These are phyloP conservation scores for Luperina testacea DNA, from an alignment of 2,888 invertebrate genomes.

Conservation along the genomic window DNA sequence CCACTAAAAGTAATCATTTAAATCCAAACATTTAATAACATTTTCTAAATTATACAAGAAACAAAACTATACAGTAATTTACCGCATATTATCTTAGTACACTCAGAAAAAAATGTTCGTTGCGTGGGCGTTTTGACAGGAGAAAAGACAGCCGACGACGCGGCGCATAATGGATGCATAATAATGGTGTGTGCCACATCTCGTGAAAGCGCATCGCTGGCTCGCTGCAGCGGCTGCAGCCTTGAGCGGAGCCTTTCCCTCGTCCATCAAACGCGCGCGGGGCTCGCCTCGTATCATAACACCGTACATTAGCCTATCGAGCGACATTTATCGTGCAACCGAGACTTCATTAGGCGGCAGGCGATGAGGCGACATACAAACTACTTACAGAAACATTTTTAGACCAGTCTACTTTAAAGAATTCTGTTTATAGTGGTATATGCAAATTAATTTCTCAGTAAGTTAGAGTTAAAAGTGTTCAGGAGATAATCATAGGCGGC, in stretches of 20 bases:
- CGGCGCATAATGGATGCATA: constrained; percentile 86
- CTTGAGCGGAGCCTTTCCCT: constrained; percentile 88
- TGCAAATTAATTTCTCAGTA: constrained; percentile 22
- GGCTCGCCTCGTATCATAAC: constrained; percentile 81
- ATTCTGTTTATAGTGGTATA: not conserved
- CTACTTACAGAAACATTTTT: constrained; percentile 23
- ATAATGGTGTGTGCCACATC: constrained; percentile 84
- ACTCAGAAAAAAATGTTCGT: constrained; percentile 69
- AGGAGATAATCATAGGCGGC: constrained; percentile 27
- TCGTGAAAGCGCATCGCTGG: constrained; percentile 87
- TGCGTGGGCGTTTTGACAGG: constrained; percentile 81
- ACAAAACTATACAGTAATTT: constrained; percentile 63
- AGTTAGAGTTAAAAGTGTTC: constrained; percentile 1
- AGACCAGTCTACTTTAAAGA: not conserved
- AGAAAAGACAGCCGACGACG: constrained; percentile 76
- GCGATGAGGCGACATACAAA: constrained; percentile 35
- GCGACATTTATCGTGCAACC: constrained; percentile 82
- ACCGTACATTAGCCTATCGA: constrained; percentile 85
- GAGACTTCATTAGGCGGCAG: constrained; percentile 65
- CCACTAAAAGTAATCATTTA: constrained; percentile 26
- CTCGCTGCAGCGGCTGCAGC: constrained; percentile 73
- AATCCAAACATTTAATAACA: constrained; percentile 25
- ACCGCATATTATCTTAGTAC: constrained; percentile 64
- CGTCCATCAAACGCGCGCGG: constrained; percentile 83
- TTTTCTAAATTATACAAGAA: constrained; percentile 55